Base-by-base conservation (phyloP, 1,140 invertebrate species). In the Propsilocerus akamusi region DNA sequence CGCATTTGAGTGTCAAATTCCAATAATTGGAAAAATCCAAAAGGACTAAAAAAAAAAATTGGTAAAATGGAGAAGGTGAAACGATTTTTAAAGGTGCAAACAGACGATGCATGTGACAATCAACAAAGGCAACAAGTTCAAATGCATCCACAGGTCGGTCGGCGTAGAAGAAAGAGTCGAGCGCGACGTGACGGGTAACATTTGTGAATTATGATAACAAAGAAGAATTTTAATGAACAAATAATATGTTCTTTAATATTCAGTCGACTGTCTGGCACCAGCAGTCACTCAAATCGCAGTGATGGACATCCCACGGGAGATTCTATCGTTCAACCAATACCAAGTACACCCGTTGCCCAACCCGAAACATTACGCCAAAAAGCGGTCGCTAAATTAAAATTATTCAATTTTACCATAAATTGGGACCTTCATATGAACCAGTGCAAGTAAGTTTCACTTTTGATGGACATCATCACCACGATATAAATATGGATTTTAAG, bases 351-450 rank as follows among this genome's bases (percentile, higher is more conserved):
- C n/a, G n/a, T n/a, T n/a, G n/a, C n/a, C 6, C 32, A 41, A 41
- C 34, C 34, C 14, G 34, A 41, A 41, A 41, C 63, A 20, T 51
- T 65, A 50, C 55, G 63, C 30, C 63, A 65, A 51, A 61, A 63
- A 20, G 63, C 63, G 26, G 63, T 65, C 30, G 63, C 63, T 28
- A 65, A 65, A 54, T 49, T 65, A 51, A 58, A 63, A 48, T 62
- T 65, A 59, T 65, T 65, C 51, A 65, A 65, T 56, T 65, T 65
- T 51, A 63, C 64, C 52, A 54, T 65, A 25, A 65, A 65, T 52
- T 65, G 63, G 63, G 61, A 64, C 58, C 57, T 64, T 49, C 63
- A 65, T 51, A 65, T 64, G 63, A 64, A 61, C 55, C 63, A 64
- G 53, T 64, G 63, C 55, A 65, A 64, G 48, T 41, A 41, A 41